These are phyloP conservation scores for Drosophila atripex DNA, from an alignment of 2,888 invertebrate species.

Conservation along the genomic window DNA sequence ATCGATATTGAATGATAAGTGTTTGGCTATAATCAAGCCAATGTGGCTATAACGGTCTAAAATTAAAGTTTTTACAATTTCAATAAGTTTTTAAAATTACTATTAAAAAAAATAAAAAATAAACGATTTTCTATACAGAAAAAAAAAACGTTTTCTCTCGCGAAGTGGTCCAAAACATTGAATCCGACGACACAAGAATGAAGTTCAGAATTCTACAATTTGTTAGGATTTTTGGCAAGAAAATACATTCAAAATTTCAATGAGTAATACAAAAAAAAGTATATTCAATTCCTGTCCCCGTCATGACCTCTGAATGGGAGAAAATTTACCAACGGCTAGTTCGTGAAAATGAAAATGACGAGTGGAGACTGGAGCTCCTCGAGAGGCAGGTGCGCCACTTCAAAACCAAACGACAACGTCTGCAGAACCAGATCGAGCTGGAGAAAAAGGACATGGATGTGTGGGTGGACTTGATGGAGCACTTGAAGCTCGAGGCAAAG, in stretches of 20 bases:
- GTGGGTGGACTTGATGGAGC: constrained; percentile 7
- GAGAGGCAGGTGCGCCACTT: constrained; percentile 12
- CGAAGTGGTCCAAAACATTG: no score
- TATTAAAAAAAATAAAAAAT: no score
- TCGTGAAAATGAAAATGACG: constrained; percentile 10
- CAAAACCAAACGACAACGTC: background rate
- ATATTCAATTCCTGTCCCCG: background rate
- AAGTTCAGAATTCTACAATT: no score
- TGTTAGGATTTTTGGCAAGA: background rate
- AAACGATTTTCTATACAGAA: no score
- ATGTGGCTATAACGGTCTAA: background rate
- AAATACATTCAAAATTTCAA: background rate
- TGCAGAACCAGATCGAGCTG: constrained; percentile 15
- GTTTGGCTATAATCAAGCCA: background rate
- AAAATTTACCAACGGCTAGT: constrained; percentile 7
- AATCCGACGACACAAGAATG: no score
- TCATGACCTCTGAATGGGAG: constrained; percentile 24
- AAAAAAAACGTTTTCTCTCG: no score
- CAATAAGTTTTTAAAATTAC: background rate
- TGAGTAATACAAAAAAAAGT: background rate
- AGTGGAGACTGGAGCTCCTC: constrained; percentile 4
- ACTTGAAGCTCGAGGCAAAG: constrained; percentile 8
- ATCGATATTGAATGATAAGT: background rate
- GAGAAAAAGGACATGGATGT: constrained; percentile 1
- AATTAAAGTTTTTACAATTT: background rate